Evolutionary conservation across 2,888 invertebrate genomes (phyloP), one percentile per base, ranked within the genome.

Genomic region (Melieria omissa): DNA sequence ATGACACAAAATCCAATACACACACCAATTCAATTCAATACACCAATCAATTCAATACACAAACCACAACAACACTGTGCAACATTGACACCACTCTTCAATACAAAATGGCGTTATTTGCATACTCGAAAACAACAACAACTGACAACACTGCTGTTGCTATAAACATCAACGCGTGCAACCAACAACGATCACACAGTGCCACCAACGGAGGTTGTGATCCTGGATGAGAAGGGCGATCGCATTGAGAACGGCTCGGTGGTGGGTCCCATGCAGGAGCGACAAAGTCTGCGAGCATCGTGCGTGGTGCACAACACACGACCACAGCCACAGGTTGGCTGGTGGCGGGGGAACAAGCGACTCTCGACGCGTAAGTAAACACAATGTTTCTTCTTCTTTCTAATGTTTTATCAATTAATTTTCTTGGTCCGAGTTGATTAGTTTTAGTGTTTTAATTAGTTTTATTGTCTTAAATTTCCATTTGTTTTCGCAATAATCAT

Each of bases 301-400:
- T 87, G 87, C 74, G 82, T 84, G 60, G 94, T 95, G 66, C 90
- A 90, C 58, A 93, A 93, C 64, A 96, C 96, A 61, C 93, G 95
- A 78, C 97, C 97, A 0, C 92, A 93, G 76, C 96, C 97, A 2
- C 90, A 90, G 78, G 92, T 97, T 73, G 90, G 91, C 75, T 97
- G 96, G 96, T 95, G 91, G 89, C 94, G 95, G 85, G 93, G 93
- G 78, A 91, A 90, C 57, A 89, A 90, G 65, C 89, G 90, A 79
- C 88, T 92, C 70, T 86, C 90, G 75, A 91, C 83, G 74, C 83
- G 86, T 86, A 79, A 86, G 86, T 85, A 74, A 0, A 47, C 46
- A 46, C 7, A 58, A 14, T 29, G 29, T 29, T 29, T 29, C 2
- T 29, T n/a, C n/a, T 29, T 29, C 29, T 29, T 29, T 29, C 29